Conservation (phyloP, 2,888 invertebrate species). For the Phyto melanocephala region DNA sequence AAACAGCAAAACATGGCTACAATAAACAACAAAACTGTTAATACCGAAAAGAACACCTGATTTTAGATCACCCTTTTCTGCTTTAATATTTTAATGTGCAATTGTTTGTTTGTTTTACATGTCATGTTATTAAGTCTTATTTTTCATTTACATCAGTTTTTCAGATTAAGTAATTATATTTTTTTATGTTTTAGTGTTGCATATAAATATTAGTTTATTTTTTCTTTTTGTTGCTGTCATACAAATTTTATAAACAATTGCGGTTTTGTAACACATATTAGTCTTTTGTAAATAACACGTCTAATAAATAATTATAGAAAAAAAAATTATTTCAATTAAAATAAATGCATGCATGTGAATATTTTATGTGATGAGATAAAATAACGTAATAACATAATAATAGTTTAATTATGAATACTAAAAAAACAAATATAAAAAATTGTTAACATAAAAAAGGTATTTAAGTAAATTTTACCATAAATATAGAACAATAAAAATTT, state of each 20-base stretch:
- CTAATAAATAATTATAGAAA: background rate
- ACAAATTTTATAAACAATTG: background rate
- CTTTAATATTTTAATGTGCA: constrained; percentile 41
- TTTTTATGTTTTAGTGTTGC: constrained; percentile 4
- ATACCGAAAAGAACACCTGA: background rate
- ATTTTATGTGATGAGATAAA: no score
- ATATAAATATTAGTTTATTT: background rate
- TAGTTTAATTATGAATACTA: no score
- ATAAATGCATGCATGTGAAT: background rate
- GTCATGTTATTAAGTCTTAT: constrained; percentile 14
- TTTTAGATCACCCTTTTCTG: background rate
- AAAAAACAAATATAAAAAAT: no score
- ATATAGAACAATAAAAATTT: no score
- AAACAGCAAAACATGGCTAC: no score
- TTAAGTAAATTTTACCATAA: no score
- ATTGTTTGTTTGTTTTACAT: constrained; percentile 48
- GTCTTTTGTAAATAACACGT: background rate
- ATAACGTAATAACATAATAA: no score
- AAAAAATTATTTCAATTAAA: background rate
- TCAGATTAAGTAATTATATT: constrained; percentile 25
- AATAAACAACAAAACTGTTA: no score
- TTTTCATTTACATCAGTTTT: background rate
- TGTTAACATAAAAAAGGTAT: no score
- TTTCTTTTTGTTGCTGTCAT: background rate
- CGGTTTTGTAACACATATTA: background rate